A percentile compares a stretch with the other conserved stretches of the same genome.
Conservation (phyloP, 2,113 vertebrate species). For the Monopterus albus region DNA sequence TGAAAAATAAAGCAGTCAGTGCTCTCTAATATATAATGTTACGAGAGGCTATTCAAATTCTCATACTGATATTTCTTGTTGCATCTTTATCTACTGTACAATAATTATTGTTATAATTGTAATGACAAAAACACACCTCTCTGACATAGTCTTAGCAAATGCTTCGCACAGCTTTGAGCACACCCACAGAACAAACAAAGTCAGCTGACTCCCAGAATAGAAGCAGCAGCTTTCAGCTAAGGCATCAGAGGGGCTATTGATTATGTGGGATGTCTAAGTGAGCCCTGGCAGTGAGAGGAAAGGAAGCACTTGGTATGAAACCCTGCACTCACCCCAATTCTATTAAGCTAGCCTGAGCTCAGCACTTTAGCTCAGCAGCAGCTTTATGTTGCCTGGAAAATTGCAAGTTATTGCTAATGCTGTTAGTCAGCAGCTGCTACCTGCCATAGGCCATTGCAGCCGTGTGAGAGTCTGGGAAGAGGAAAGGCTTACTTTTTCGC, state of each 20-base stretch:
- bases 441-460: constrained; percentile 18
- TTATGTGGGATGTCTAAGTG: constrained; percentile 57
- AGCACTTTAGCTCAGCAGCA: constrained; percentile 53
- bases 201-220: constrained; percentile 38
- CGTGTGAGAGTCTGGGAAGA: background rate
- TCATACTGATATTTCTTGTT: too few relatives aligned
- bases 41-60: too few relatives aligned
- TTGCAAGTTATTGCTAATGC: constrained; percentile 53
- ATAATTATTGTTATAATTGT: too few relatives aligned
- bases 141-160: background rate
- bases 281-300: constrained; percentile 20
- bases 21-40: too few relatives aligned
- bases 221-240: constrained; percentile 21
- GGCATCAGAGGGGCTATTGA: constrained; percentile 56
- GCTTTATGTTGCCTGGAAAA: constrained; percentile 47
- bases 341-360: constrained; percentile 57
- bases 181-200: constrained; percentile 11
- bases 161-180: background rate
- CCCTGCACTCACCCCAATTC: constrained; percentile 52
- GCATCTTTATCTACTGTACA: too few relatives aligned
- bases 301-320: constrained; percentile 50
- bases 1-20: too few relatives aligned
- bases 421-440: constrained; percentile 44
- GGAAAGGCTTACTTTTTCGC: background rate
- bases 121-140: too few relatives aligned